Base-by-base conservation (phyloP, 2,888 invertebrate species). In the Microctonus hyperodae region DNA sequence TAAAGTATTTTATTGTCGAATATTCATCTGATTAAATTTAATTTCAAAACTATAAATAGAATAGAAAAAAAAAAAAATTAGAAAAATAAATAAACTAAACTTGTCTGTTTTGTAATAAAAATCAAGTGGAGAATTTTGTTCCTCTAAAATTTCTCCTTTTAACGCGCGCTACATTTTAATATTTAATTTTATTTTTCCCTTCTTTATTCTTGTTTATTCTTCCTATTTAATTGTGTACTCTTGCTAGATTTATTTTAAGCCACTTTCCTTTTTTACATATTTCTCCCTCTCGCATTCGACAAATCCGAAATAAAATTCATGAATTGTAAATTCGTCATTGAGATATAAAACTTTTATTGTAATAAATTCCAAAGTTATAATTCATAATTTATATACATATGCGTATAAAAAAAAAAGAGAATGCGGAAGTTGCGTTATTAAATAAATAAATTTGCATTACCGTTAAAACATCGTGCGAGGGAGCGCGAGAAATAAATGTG, bases 141-240 rank as follows among this genome's bases (percentile, higher is more conserved):
- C n/a, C 51, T 31, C 44, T 70, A 72, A 69, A 73, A 75, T 81
- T 81, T 81, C 81, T 77, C 80, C 73, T 73, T 74, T 81, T 80
- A 79, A 72, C 79, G 73, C 76, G 76, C 70, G 73, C 75, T 72
- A 77, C 75, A 69, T 68, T 72, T 48, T 40, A 40, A 6, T 11
- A 28, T 57, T 13, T n/a, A 57, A 33, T 16, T 64, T 20, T 20
- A 11, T 20, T 40, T 68, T 66, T 65, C 58, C 59, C 58, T 68
- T 65, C 59, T 73, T 65, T 63, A 62, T 20, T 25, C 16, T 35
- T 58, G 48, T 59, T 11, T n/a, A 33, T 40, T 57, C 35, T 35
- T 35, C n/a, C 53, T n/a, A n/a, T 44, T 35, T 56, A 20, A 40
- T 55, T 48, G 40, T 56, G 23, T 59, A 53, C 25, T 58, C 51